Base-by-base conservation (phyloP, 2,888 invertebrate genomes). In the Synanthedon vespiformis region DNA sequence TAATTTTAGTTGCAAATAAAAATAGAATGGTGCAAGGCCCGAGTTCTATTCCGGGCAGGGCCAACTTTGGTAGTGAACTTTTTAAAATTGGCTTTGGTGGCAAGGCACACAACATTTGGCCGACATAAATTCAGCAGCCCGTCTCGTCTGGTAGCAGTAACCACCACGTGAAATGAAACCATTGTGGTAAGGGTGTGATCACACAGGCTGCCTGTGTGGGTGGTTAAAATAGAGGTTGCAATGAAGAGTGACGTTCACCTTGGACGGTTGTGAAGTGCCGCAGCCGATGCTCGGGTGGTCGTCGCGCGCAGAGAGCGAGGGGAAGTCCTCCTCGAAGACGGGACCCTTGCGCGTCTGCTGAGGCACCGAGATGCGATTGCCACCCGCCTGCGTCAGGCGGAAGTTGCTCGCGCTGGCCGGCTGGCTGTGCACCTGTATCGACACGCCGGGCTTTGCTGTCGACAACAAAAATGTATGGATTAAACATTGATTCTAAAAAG, bases 381-480 rank as follows among this genome's bases (percentile, higher is more conserved):
- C 74, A 55, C 77, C 75, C 0, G 85, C 72, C 63, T 80, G 82
- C 4, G 84, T 84, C 55, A 87, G 65, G 2, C 61, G 59, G 56
- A 87, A 87, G 70, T 83, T 85, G 62, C 83, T 85, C 0, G 87
- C 86, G 61, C 84, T 82, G 0, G 82, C 72, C 13, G 84, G 82
- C 61, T 84, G 85, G 57, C 86, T 81, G 65, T 86, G 87, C 53
- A 88, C 65, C 57, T 85, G 85, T 57, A 88, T 86, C 0, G 88
- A 87, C n/a, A 88, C 78, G 54, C 84, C 79, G 5, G 88, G 88
- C 56, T 88, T 88, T 0, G 80, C 84, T 86, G 67, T 34, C 34
- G 34, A 34, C 10, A 34, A 34, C 10, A 34, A 27, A 34, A 27
- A 27, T 8, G 8, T 8, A 8, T 27, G 27, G 27, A n/a, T n/a